Evolutionary conservation across 2,797 vertebrate species (phyloP).

Genomic region (Chromis chromis): DNA sequence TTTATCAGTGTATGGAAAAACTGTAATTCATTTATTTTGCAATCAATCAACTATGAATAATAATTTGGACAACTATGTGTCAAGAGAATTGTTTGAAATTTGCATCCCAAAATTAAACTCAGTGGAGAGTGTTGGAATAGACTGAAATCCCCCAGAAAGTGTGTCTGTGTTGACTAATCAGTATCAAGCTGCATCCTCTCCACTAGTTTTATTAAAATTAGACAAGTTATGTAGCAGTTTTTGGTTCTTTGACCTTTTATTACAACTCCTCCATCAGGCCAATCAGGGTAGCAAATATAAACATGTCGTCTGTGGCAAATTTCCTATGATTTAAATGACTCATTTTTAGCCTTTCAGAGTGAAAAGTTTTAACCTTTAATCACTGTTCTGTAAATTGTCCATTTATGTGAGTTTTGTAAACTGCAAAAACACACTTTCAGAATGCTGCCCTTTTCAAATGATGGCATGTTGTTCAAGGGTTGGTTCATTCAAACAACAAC

Average conservation of each 20-base stretch:
- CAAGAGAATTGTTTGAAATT: too few species aligned
- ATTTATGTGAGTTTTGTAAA: slow-evolving; percentile 35
- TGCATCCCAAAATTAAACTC: too few species aligned
- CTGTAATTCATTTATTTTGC: too few species aligned
- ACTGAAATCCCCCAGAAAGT: neutral
- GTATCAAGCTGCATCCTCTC: neutral
- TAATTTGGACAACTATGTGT: too few species aligned
- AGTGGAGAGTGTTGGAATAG: neutral
- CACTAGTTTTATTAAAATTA: slow-evolving; percentile 17
- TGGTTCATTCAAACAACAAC: slow-evolving; percentile 2
- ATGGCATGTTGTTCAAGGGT: slow-evolving; percentile 14
- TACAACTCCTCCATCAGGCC: slow-evolving; percentile 21
- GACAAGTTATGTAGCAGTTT: neutral
- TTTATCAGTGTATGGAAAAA: too few species aligned
- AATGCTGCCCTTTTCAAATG: slow-evolving; percentile 30
- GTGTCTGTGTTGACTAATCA: neutral
- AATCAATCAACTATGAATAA: too few species aligned
- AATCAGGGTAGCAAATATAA: slow-evolving; percentile 9
- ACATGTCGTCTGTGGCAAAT: slow-evolving; percentile 3
- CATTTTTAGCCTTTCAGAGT: slow-evolving; percentile 35
- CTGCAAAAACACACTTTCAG: slow-evolving; percentile 32
- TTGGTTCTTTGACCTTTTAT: slow-evolving; percentile 27
- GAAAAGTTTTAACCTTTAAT: slow-evolving; percentile 45
- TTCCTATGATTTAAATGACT: slow-evolving; percentile 16
- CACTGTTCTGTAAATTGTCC: slow-evolving; percentile 14